phyloP scores from a whole-genome alignment of 1,140 invertebrate genomes.

The Drosophila mauritiana region DNA sequence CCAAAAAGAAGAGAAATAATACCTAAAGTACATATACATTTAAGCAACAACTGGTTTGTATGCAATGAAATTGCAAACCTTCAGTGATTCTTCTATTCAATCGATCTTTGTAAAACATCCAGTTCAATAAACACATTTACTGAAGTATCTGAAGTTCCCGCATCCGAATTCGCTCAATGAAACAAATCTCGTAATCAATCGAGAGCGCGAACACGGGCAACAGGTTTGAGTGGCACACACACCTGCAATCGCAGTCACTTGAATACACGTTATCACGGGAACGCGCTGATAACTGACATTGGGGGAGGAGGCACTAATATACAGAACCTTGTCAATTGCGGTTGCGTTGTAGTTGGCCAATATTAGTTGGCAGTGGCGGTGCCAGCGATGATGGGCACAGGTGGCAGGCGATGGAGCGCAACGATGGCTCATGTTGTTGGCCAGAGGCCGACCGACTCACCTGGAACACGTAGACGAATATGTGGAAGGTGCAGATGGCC shows the following conservation, averaged over 20 bases:
- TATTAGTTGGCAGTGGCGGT: conserved; percentile 2
- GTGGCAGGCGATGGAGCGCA: conserved; percentile 38
- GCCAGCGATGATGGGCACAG: conserved; percentile 3
- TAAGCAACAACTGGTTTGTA: background rate
- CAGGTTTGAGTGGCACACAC: conserved; percentile 15
- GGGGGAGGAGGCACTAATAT: conserved; percentile 6
- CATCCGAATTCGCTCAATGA: conserved; percentile 19
- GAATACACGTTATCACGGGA: conserved; percentile 20
- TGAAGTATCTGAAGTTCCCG: conserved; percentile 8
- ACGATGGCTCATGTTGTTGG: conserved; percentile 18
- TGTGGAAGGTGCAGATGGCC: conserved; percentile 81
- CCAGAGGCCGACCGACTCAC: conserved; percentile 70
- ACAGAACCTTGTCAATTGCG: conserved; percentile 20
- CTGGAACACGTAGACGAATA: conserved; percentile 83
- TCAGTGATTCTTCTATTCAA: background rate
- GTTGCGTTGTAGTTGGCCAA: conserved; percentile 14
- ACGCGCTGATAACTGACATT: conserved; percentile 40
- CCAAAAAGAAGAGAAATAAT: no score
- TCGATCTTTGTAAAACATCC: background rate
- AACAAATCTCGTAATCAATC: conserved; percentile 1
- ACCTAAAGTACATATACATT: background rate
- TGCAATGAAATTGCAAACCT: background rate
- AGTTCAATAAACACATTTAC: conserved; percentile 32
- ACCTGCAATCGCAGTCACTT: conserved; percentile 4
- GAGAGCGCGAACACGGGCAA: conserved; percentile 6